Conservation (phyloP, 2,797 vertebrate genomes). For the Xenopus petersii region DNA sequence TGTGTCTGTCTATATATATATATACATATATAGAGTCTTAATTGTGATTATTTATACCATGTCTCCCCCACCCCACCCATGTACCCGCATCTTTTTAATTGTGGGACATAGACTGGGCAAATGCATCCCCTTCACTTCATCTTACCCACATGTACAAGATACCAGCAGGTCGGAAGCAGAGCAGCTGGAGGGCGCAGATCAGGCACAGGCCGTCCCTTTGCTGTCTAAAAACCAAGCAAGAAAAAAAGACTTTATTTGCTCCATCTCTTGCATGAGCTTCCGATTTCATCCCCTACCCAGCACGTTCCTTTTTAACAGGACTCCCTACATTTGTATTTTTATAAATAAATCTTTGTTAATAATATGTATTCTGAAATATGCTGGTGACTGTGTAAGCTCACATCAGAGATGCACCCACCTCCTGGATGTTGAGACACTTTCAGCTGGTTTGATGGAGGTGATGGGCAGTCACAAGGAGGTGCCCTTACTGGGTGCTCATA, state of each 20-base stretch:
- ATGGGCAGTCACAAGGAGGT: slow-evolving; percentile 38
- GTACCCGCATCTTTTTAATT: slow-evolving; percentile 52
- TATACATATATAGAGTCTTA: slow-evolving; percentile 11
- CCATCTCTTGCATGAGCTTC: slow-evolving; percentile 95
- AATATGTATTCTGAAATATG: slow-evolving; percentile 73
- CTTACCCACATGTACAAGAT: slow-evolving; percentile 52
- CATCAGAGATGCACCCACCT: slow-evolving; percentile 65
- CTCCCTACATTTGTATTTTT: slow-evolving; percentile 98
- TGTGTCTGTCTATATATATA: slow-evolving; percentile 21
- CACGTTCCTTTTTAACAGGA: slow-evolving; percentile 90
- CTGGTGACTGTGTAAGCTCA: slow-evolving; percentile 82
- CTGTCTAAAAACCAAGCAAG: slow-evolving; percentile 65
- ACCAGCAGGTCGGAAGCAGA: slow-evolving; percentile 60
- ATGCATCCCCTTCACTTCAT: slow-evolving; percentile 62
- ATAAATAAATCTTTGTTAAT: slow-evolving; percentile 99
- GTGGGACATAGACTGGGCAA: slow-evolving; percentile 37
- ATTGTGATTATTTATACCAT: slow-evolving; percentile 31
- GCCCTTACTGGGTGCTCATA: slow-evolving; percentile 54
- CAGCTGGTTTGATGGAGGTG: slow-evolving; percentile 17
- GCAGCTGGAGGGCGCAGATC: slow-evolving; percentile 49
- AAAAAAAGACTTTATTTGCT: slow-evolving; percentile 70
- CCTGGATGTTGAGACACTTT: slow-evolving; percentile 31
- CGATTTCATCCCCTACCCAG: slow-evolving; percentile 67
- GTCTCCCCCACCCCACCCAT: slow-evolving; percentile 31
- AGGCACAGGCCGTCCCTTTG: slow-evolving; percentile 59